These are phyloP conservation scores for Nebria brevicollis DNA, from an alignment of 2,888 invertebrate genomes.

Conservation along the genomic window DNA sequence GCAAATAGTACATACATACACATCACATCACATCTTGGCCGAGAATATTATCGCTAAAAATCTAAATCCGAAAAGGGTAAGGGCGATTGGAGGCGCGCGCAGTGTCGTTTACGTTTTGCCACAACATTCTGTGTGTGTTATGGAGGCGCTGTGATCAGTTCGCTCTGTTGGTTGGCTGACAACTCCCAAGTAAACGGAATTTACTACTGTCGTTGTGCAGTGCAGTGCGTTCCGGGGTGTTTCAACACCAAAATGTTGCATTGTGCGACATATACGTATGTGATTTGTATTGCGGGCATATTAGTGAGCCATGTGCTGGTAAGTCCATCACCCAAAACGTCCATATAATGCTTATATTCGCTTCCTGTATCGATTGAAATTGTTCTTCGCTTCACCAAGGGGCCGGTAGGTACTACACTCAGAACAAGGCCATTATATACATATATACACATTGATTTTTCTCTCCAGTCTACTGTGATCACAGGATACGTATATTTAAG, in stretches of 20 bases:
- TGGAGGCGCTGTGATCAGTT: conserved; percentile 60
- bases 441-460: not conserved
- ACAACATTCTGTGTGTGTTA: conserved; percentile 16
- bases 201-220: conserved; percentile 54
- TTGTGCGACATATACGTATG: conserved; percentile 70
- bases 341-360: not conserved
- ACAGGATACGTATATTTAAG: not conserved
- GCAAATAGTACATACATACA: conserved; percentile 2
- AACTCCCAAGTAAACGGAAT: conserved; percentile 58
- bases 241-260: conserved; percentile 68
- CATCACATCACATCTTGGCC: not conserved
- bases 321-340: not conserved
- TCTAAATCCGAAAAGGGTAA: not conserved
- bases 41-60: not conserved
- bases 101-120: conserved; percentile 31
- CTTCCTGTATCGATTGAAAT: conserved; percentile 3
- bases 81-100: not conserved
- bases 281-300: conserved; percentile 66
- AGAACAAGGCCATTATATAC: too few species aligned
- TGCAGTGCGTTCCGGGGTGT: conserved; percentile 57
- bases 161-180: conserved; percentile 50
- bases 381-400: not conserved
- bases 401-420: not conserved
- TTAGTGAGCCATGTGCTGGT: conserved; percentile 53
- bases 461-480: not conserved